These are phyloP conservation scores for Spodoptera picta DNA, from an alignment of 2,888 invertebrate species.

Conservation along the genomic window DNA sequence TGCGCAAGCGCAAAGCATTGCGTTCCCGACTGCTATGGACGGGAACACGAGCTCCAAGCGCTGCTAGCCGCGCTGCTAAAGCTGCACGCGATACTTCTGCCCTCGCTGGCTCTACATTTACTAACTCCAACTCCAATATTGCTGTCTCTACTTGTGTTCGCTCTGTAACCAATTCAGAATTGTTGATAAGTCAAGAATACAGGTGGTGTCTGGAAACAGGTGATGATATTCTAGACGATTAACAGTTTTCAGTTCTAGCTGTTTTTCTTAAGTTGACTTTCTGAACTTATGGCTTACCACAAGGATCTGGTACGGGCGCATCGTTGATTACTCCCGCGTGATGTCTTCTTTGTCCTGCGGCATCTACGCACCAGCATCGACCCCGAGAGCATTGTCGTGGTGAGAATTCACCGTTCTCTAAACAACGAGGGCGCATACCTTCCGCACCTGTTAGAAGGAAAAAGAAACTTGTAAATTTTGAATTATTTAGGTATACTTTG, in stretches of 20 bases:
- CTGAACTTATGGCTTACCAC: constrained; percentile 64
- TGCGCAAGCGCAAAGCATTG: constrained; percentile 86
- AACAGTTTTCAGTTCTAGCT: too few relatives aligned
- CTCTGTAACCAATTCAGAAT: constrained; percentile 76
- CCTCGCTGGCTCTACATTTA: constrained; percentile 88
- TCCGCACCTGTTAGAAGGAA: constrained; percentile 64
- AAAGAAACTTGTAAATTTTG: too few relatives aligned
- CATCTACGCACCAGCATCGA: constrained; percentile 96
- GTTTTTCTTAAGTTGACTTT: too few relatives aligned
- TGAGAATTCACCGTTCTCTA: constrained; percentile 91
- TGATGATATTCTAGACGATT: neutral
- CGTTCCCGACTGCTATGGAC: constrained; percentile 78
- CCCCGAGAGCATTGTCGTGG: constrained; percentile 92
- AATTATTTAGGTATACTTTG: too few relatives aligned
- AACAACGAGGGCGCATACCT: constrained; percentile 90
- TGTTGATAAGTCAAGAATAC: neutral
- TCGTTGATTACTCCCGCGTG: constrained; percentile 60
- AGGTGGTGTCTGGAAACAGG: too few relatives aligned
- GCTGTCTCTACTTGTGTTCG: constrained; percentile 93
- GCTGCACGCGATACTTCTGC: constrained; percentile 86
- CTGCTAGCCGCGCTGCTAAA: constrained; percentile 68
- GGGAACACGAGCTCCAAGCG: constrained; percentile 75
- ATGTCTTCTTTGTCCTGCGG: constrained; percentile 87
- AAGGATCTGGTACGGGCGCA: constrained; percentile 67
- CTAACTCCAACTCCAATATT: constrained; percentile 92